phyloP scores from a whole-genome alignment of 2,888 invertebrate species.

The Argyra leucocephala region DNA sequence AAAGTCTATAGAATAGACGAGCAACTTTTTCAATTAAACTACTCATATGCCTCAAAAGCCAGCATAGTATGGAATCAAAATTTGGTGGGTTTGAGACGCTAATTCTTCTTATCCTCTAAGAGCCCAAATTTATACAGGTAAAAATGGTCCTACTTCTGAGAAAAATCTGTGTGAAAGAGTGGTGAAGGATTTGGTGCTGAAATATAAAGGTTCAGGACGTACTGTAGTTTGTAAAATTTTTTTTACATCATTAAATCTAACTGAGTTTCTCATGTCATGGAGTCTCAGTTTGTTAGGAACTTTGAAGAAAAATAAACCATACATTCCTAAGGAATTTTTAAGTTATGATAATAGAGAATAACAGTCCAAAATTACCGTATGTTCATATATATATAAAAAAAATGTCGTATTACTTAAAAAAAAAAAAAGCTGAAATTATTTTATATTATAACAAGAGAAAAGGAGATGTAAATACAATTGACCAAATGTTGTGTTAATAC shows the following conservation, averaged over 20 bases:
- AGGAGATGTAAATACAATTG: neutral
- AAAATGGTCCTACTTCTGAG: neutral
- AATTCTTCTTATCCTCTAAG: no score
- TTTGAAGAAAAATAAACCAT: neutral
- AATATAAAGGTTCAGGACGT: neutral
- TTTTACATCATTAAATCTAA: no score
- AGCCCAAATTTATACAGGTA: neutral
- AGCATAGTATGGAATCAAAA: no score
- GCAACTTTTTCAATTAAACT: no score
- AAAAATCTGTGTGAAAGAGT: neutral
- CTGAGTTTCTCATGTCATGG: no score
- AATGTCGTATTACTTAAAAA: neutral
- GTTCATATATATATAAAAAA: neutral
- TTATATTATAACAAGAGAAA: constrained; percentile 1
- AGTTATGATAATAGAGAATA: no score
- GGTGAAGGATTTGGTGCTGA: neutral
- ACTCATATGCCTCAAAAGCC: no score
- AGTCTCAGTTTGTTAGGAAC: neutral
- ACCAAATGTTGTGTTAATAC: neutral
- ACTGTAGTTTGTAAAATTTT: neutral
- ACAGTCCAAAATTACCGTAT: neutral
- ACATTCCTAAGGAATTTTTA: neutral
- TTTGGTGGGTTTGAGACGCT: no score
- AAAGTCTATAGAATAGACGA: no score
- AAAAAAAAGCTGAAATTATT: neutral